Percentiles rank a stretch among this genome's conserved stretches.
These are phyloP conservation scores for Ictidomys tridecemlineatus DNA, from an alignment of 2,113 vertebrate species.

Conservation along the genomic window DNA sequence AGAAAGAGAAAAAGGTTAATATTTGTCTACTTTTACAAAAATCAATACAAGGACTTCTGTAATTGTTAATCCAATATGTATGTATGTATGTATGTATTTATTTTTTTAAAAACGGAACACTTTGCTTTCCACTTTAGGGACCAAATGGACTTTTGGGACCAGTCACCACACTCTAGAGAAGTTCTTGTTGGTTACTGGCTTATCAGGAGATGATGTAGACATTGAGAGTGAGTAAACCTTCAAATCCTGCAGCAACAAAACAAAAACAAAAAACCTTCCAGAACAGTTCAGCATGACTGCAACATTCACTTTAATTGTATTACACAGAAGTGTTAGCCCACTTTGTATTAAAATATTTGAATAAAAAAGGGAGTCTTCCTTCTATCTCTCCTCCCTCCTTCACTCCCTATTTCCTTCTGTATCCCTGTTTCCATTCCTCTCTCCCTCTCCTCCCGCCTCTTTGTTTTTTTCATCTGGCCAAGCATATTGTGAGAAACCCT, in stretches of 20 bases:
- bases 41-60: background rate
- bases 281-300: no score
- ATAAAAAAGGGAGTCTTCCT: background rate
- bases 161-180: background rate
- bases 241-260: background rate
- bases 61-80: background rate
- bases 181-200: background rate
- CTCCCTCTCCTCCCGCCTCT: no score
- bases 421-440: background rate
- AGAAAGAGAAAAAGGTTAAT: background rate
- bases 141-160: background rate
- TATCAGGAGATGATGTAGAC: background rate
- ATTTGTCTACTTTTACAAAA: conserved; percentile 17
- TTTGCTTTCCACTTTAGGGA: conserved; percentile 16
- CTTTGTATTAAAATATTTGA: background rate
- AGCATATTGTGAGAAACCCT: background rate
- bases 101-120: background rate
- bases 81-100: no score
- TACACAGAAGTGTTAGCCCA: background rate
- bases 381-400: background rate
- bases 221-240: background rate
- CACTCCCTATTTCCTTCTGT: background rate
- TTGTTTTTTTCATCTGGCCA: background rate
- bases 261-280: background rate
- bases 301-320: background rate